Base-by-base conservation (phyloP, 2,888 invertebrate genomes). In the Acleris holmiana region DNA sequence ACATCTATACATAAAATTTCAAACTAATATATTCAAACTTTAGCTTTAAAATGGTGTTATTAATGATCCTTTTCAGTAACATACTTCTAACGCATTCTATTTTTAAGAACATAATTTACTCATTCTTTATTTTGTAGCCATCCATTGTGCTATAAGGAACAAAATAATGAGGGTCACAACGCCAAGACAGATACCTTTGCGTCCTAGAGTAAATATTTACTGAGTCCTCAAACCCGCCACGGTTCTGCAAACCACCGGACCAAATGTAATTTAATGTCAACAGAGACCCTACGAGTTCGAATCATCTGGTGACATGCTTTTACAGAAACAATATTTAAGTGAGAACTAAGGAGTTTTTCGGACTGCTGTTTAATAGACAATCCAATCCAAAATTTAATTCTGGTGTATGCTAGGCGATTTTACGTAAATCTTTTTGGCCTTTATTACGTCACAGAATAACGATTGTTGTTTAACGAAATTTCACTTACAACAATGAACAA, bases 241-340 rank as follows among this genome's bases (percentile, higher is more conserved):
- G 64, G 44, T 41, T 44, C 48, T 47, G 17, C 48, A 59, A 64
- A 54, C 64, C 58, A 44, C 53, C 48, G 58, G 53, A 53, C 53
- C 41, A 19, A 53, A 59, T 59, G 41, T 64, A 64, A 64, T 59
- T 64, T 53, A 59, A 59, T 59, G 64, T 64, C 64, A 59, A 64
- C 58, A 64, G 40, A 48, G n/a, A 13, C 46, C 25, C 47, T 47
- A 53, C 46, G 57, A 53, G 51, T 56, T 13, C 19, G n/a, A 56
- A 29, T 7, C 21, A 29, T 49, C 35, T 46, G 46, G 49, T 18
- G 57, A 50, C 40, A 47, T 50, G 55, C 35, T n/a, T 17, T 44
- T 35, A 35, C 13, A 8, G 13, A 35, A 35, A 35, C 35, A 13
- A 13, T 35, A 4, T 35, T 35, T 13, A 13, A 13, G 35, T 35